Base-by-base conservation (phyloP, 2,888 invertebrate species). In the Chaetoderma sp. region DNA sequence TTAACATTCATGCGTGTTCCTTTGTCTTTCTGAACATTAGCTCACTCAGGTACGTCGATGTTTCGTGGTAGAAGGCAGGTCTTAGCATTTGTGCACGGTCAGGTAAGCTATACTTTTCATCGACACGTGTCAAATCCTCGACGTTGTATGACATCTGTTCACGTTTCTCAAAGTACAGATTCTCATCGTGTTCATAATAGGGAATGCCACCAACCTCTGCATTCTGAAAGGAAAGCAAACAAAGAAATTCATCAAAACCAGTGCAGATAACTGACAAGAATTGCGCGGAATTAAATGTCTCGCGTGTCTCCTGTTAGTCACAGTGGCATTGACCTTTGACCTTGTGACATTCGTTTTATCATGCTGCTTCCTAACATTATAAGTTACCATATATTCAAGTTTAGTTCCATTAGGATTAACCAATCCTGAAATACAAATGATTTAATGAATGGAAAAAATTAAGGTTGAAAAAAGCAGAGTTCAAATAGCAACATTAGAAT, bases 111-210 rank as follows among this genome's bases (percentile, higher is more conserved):
- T 80, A 83, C 63, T 84, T 85, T 10, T 63, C 71, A 32, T 83
- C 80, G 5, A 86, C 82, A 2, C 85, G 74, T 28, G 75, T 76
- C 39, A 82, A 60, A 49, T 80, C 76, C 68, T 86, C 85, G 1
- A 82, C 83, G 71, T 86, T 86, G 72, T 86, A 86, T 28, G 63
- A 69, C 83, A 85, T 82, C 72, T 86, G 86, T 70, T 86, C 86
- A 50, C 85, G 69, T 65, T 84, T 85, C 68, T 85, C 83, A 47
- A 85, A 69, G 67, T 80, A 86, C 30, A 86, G 70, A 39, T 78
- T 80, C 47, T 86, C 86, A 73, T 86, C 86, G 71, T 86, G 86
- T 66, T 86, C 86, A 65, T 78, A 83, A 55, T 82, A 79, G 4
- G 86, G 85, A 23, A 86, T 73, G 25, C 80, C 79, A 23, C 84